Percentiles rank a stretch among this genome's conserved stretches.
phyloP scores from a whole-genome alignment of 2,888 invertebrate species.

The Parnassius mnemosyne region DNA sequence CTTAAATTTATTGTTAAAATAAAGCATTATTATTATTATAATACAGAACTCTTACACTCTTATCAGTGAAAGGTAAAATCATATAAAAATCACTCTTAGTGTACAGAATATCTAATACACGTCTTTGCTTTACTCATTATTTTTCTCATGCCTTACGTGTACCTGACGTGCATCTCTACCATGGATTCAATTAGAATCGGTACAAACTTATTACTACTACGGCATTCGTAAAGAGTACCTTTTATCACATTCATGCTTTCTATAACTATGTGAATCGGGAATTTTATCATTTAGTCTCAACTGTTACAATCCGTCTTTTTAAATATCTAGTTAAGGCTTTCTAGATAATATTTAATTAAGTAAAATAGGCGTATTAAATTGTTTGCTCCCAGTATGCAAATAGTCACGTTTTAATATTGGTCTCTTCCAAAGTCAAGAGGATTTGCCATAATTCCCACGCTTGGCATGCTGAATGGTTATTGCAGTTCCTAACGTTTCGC shows the following conservation, averaged over 20 bases:
- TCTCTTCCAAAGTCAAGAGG: too few relatives aligned
- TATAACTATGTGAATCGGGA: conserved; percentile 11
- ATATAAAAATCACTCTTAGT: conserved; percentile 9
- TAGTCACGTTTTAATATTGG: too few relatives aligned
- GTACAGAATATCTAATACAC: conserved; percentile 19
- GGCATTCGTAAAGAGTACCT: conserved; percentile 9
- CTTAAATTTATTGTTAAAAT: too few relatives aligned
- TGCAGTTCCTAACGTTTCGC: too few relatives aligned
- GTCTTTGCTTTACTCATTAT: conserved; percentile 15
- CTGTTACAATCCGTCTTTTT: not conserved
- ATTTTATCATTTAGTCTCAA: conserved; percentile 6
- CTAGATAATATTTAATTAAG: too few relatives aligned
- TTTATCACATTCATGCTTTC: conserved; percentile 20
- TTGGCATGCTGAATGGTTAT: too few relatives aligned
- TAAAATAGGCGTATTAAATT: too few relatives aligned
- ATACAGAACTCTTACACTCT: not conserved
- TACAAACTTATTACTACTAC: too few relatives aligned
- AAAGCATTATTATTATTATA: too few relatives aligned
- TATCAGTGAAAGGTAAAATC: conserved; percentile 22
- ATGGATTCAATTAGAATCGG: conserved; percentile 20
- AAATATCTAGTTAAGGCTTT: too few relatives aligned
- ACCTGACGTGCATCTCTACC: conserved; percentile 10
- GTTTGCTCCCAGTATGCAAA: too few relatives aligned
- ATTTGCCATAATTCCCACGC: too few relatives aligned
- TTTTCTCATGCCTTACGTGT: conserved; percentile 20